Conservation (phyloP, 2,113 vertebrate species). For the Chaetodon trifascialis region DNA sequence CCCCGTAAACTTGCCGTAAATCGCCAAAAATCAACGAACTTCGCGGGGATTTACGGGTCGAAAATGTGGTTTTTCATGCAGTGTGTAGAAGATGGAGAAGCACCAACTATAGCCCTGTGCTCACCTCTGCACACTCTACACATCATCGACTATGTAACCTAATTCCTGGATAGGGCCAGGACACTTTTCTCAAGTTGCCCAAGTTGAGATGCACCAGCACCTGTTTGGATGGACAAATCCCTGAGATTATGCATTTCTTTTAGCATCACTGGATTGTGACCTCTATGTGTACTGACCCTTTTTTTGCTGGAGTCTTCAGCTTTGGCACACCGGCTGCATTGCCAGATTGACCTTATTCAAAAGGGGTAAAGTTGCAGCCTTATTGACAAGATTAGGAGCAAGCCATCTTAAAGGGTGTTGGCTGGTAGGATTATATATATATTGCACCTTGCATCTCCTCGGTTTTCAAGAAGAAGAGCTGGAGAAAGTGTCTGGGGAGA, state of each 20-base stretch:
- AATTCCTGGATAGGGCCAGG: too few species aligned
- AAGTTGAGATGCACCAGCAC: not conserved
- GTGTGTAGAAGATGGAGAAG: not conserved
- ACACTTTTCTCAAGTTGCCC: not conserved
- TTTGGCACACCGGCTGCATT: too few species aligned
- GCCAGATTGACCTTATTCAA: not conserved
- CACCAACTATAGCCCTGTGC: not conserved
- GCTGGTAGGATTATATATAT: too few species aligned
- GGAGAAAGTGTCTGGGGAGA: too few species aligned
- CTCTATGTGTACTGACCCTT: not conserved
- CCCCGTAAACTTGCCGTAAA: too few species aligned
- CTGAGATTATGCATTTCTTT: slow-evolving; percentile 7
- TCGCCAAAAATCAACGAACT: too few species aligned
- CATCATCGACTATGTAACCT: not conserved
- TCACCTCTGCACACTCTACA: not conserved
- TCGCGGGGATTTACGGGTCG: too few species aligned
- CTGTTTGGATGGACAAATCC: not conserved
- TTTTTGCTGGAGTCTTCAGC: too few species aligned
- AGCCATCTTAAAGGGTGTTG: not conserved
- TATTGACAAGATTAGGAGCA: not conserved
- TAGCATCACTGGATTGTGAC: slow-evolving; percentile 3
- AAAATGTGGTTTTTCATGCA: too few species aligned
- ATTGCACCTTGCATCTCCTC: too few species aligned
- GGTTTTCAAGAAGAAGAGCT: too few species aligned
- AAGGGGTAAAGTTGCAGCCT: not conserved